Percentiles rank a stretch among this genome's conserved stretches.
Conservation (phyloP, 2,888 invertebrate genomes). For the Oconnorella tubifera region DNA sequence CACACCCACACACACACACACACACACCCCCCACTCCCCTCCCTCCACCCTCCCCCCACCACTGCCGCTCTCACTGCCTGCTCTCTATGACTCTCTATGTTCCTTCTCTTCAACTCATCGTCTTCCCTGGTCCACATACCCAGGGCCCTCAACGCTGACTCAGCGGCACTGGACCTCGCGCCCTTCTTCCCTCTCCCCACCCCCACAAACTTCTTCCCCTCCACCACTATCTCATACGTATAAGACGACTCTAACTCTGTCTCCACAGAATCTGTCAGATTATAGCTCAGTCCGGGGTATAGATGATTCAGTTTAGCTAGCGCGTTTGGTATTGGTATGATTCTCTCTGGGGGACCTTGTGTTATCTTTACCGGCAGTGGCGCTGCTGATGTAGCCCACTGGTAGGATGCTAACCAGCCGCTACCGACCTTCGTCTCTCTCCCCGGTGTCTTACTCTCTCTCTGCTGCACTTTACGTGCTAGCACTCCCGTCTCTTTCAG, state of each 20-base stretch:
- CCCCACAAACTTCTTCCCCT: slow-evolving; percentile 6
- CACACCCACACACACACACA: too few species aligned
- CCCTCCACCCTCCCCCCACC: neutral
- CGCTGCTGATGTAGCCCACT: neutral
- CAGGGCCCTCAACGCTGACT: slow-evolving; percentile 8
- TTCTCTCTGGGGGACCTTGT: too few species aligned
- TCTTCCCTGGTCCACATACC: slow-evolving; percentile 5
- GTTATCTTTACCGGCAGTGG: neutral
- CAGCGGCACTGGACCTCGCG: neutral
- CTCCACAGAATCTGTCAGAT: neutral
- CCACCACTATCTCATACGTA: neutral
- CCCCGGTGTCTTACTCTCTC: neutral
- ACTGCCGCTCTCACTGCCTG: neutral
- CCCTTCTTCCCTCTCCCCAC: neutral
- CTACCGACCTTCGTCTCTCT: neutral
- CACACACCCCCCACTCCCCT: neutral
- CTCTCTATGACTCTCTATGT: neutral
- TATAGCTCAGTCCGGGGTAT: neutral
- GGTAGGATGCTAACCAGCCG: neutral
- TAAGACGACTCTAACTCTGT: neutral
- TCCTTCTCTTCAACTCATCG: neutral
- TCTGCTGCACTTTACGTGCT: neutral
- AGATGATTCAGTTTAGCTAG: neutral
- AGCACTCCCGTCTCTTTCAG: neutral
- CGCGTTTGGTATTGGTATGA: too few species aligned